Evolutionary conservation across 2,888 invertebrate genomes (phyloP).

Genomic region (Xanthorhoe designata): DNA sequence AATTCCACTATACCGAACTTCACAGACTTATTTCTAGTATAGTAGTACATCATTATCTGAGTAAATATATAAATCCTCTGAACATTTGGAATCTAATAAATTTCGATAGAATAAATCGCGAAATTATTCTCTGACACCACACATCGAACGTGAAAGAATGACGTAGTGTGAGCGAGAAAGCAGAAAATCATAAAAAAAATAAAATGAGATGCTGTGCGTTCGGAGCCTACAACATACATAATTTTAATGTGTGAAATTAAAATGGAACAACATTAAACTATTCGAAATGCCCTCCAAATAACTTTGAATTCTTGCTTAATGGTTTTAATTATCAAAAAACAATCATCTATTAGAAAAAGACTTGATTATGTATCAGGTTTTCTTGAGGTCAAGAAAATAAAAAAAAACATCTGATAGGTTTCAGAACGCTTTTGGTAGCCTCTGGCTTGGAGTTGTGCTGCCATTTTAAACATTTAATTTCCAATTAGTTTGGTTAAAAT

Average conservation of each 20-base stretch:
- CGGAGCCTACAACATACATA: neutral
- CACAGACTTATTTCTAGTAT: conserved; percentile 64
- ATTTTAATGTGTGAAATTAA: neutral
- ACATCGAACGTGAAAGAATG: conserved; percentile 82
- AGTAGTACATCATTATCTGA: conserved; percentile 69
- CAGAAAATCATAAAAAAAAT: neutral
- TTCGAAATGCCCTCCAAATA: too few relatives aligned
- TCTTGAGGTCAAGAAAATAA: too few relatives aligned
- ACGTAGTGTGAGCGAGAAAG: conserved; percentile 59
- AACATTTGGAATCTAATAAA: conserved; percentile 65
- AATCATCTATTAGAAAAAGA: too few relatives aligned
- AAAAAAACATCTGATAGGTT: too few relatives aligned
- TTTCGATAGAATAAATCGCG: conserved; percentile 67
- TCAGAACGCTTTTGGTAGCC: too few relatives aligned
- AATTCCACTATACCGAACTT: conserved; percentile 63
- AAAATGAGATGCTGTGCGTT: neutral
- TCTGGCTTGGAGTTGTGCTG: too few relatives aligned
- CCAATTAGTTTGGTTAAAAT: too few relatives aligned
- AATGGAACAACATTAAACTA: too few relatives aligned
- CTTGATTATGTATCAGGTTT: too few relatives aligned
- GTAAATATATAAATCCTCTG: conserved; percentile 57
- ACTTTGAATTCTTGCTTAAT: too few relatives aligned
- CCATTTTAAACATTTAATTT: too few relatives aligned
- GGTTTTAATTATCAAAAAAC: too few relatives aligned
- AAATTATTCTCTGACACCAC: conserved; percentile 80